Evolutionary conservation across 2,113 vertebrate species (phyloP).

Genomic region (Oplegnathus fasciatus): DNA sequence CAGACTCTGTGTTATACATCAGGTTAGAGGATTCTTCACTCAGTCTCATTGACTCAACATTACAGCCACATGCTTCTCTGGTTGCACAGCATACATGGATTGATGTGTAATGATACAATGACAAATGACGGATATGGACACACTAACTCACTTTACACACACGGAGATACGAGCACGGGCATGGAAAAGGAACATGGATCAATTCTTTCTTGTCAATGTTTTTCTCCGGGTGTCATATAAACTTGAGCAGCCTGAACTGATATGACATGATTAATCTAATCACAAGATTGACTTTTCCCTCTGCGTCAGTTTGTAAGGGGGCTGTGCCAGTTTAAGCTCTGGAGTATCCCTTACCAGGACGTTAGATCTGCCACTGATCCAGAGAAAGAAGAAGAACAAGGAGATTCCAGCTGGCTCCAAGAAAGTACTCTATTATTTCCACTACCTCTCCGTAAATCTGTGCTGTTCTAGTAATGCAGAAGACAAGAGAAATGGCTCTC

Average conservation of each 20-base stretch:
- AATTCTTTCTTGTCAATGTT: not conserved
- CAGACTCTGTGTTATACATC: not conserved
- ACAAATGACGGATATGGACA: not conserved
- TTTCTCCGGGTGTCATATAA: not conserved
- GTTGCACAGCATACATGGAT: not conserved
- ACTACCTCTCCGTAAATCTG: not conserved
- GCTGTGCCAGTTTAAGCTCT: not conserved
- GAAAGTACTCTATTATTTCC: not conserved
- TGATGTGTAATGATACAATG: conserved; percentile 2
- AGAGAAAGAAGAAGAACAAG: not conserved
- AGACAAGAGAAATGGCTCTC: conserved; percentile 13
- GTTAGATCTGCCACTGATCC: not conserved
- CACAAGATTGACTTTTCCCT: not conserved
- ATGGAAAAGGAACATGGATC: not conserved
- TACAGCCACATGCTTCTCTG: not conserved
- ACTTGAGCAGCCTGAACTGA: conserved; percentile 11
- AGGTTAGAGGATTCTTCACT: not conserved
- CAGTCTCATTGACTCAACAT: not conserved
- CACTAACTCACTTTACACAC: not conserved
- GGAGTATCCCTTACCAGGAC: conserved; percentile 18
- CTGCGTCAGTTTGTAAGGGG: not conserved
- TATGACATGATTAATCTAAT: conserved; percentile 8
- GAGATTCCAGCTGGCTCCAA: not conserved
- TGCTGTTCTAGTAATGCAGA: not conserved
- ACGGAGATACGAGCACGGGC: not conserved